Evolutionary conservation across 2,113 vertebrate genomes (phyloP), one percentile per base, ranked within the genome.

Genomic region (Phrynosoma platyrhinos): DNA sequence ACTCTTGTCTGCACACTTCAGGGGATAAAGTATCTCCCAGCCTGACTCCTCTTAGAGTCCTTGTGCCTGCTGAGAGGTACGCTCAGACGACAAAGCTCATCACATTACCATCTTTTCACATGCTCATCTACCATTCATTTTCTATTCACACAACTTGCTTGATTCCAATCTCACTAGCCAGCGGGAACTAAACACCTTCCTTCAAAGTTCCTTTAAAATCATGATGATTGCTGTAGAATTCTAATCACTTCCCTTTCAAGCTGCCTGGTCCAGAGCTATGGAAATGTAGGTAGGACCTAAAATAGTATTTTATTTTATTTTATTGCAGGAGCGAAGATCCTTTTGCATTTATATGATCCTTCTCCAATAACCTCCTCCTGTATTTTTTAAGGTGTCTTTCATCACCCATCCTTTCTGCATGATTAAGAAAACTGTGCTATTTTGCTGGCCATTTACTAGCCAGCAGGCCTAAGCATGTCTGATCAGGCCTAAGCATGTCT

Each of bases 131-230:
- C 83, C 88, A 89, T 92, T 93, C 32, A 86, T 94, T 91, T 96
- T 91, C 91, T 91, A 87, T 91, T 91, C 93, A 93, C 21, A 94
- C 90, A 95, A 94, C 86, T 94, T 42, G 87, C 85, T 93, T 88
- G 90, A 95, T 92, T 94, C 91, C 94, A 92, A 94, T 95, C 91
- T 95, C 95, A 66, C 53, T n/a, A 90, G 83, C 83, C 95, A 94
- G 90, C 86, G 91, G 90, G 93, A 96, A 90, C 42, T 89, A 95
- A 96, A 95, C 47, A 94, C 85, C 82, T 95, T 89, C 58, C 90
- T 90, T 95, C 88, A 83, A 91, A 90, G 74, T 90, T 91, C 91
- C 79, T 91, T 91, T 84, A 91, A 91, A 94, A 92, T 86, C n/a
- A 89, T 27, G 47, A 86, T 84, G 87, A 94, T 77, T 85, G 86